These are phyloP conservation scores for Heliconius hermathena DNA, from an alignment of 1,140 invertebrate species.

Conservation along the genomic window DNA sequence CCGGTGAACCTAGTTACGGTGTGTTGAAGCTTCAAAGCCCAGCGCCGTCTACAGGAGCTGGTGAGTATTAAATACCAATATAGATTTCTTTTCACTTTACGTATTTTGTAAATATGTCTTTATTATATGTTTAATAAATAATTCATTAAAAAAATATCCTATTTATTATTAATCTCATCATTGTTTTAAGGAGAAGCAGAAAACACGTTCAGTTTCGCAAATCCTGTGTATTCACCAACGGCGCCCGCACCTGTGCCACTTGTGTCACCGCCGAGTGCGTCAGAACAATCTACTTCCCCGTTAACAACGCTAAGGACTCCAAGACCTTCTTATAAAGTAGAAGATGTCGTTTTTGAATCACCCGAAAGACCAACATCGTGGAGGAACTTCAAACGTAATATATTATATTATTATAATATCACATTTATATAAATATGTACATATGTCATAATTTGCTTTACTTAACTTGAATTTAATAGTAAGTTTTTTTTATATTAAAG, in stretches of 20 bases:
- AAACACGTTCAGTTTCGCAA: constrained; percentile 87
- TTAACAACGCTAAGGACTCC: constrained; percentile 57
- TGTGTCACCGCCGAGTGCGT: constrained; percentile 61
- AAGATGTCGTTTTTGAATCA: constrained; percentile 88
- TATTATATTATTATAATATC: background rate
- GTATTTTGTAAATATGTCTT: background rate
- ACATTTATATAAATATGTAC: background rate
- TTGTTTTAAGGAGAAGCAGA: constrained; percentile 65
- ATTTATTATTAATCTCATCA: background rate
- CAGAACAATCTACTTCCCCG: constrained; percentile 54
- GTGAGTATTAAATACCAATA: constrained; percentile 34
- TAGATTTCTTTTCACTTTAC: background rate
- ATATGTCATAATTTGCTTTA: too few species aligned
- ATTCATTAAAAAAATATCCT: background rate
- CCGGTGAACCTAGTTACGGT: constrained; percentile 62
- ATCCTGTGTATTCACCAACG: constrained; percentile 90
- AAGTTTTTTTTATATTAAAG: too few species aligned
- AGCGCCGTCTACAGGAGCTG: constrained; percentile 54
- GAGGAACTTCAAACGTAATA: constrained; percentile 85
- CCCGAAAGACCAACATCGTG: constrained; percentile 82
- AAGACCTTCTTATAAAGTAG: constrained; percentile 87
- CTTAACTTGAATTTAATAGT: too few species aligned
- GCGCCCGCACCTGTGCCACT: constrained; percentile 73
- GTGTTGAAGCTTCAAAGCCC: constrained; percentile 74
- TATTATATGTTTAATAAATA: too few species aligned